Percentiles rank a stretch among this genome's conserved stretches.
Evolutionary conservation across 2,797 vertebrate genomes (phyloP).

Genomic region (Pterois miles): DNA sequence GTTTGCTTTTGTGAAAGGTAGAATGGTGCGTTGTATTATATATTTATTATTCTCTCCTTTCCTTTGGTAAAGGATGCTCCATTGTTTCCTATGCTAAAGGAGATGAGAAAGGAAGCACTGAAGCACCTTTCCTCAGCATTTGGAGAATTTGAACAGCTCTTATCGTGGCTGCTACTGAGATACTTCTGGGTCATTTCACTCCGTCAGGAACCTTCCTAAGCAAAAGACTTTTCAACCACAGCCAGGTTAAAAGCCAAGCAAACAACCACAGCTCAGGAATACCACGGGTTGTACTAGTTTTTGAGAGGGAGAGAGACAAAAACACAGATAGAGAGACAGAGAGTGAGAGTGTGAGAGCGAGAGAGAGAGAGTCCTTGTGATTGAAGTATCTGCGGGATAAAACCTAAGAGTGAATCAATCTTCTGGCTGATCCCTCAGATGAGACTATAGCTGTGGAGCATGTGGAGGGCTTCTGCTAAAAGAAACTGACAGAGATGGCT

Average conservation of each 20-base stretch:
- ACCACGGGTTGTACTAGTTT: slow-evolving; percentile 14
- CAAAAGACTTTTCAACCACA: not conserved
- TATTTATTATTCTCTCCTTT: too few relatives aligned
- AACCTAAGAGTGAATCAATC: slow-evolving; percentile 61
- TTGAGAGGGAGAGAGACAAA: not conserved
- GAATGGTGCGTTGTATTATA: too few relatives aligned
- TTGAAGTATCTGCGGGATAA: slow-evolving; percentile 57
- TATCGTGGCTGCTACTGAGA: not conserved
- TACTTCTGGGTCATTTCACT: not conserved
- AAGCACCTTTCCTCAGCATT: not conserved
- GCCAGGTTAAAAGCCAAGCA: slow-evolving; percentile 56
- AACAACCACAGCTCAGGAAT: slow-evolving; percentile 36
- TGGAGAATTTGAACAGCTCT: not conserved
- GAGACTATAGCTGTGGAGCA: slow-evolving; percentile 47
- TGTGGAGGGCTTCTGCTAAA: slow-evolving; percentile 32
- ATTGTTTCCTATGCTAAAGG: not conserved
- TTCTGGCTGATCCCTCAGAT: slow-evolving; percentile 57
- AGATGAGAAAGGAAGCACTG: not conserved
- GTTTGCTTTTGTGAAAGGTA: too few relatives aligned
- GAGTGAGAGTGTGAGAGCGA: not conserved
- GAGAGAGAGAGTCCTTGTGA: slow-evolving; percentile 35
- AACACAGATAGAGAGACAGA: not conserved
- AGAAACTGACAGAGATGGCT: slow-evolving; percentile 52
- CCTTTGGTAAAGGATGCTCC: too few relatives aligned
- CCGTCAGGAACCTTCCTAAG: not conserved